phyloP scores from a whole-genome alignment of 1,140 invertebrate species.

The Drosophila pseudoananassae region DNA sequence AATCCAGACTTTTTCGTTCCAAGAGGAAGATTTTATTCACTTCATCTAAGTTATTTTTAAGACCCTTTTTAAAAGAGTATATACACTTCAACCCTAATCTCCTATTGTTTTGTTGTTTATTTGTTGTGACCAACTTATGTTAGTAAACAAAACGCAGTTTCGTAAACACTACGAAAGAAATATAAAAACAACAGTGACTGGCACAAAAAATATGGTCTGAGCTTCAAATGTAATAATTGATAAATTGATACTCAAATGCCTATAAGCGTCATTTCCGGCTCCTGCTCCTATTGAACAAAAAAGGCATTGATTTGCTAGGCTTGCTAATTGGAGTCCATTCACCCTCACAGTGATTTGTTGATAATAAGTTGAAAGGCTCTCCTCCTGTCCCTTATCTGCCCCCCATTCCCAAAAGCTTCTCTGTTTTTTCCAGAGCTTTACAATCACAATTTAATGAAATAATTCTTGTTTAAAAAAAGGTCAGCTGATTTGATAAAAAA shows the following conservation, averaged over 20 bases:
- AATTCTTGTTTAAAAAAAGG: background rate
- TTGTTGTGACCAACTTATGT: conserved; percentile 30
- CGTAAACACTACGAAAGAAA: background rate
- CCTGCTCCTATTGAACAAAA: background rate
- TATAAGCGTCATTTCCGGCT: background rate
- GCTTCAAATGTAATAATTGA: background rate
- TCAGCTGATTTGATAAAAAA: background rate
- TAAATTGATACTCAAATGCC: background rate
- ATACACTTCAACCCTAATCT: background rate
- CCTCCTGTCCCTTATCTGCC: background rate
- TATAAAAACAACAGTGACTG: conserved; percentile 11
- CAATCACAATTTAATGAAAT: background rate
- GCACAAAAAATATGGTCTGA: conserved; percentile 1
- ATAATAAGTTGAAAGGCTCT: background rate
- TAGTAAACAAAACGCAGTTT: conserved; percentile 35
- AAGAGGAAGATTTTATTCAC: too few species aligned
- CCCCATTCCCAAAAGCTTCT: background rate
- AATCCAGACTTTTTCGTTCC: too few species aligned
- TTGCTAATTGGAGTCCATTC: background rate
- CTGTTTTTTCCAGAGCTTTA: background rate
- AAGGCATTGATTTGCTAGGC: background rate
- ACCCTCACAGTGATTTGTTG: background rate
- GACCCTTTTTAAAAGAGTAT: background rate
- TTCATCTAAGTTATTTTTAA: too few species aligned
- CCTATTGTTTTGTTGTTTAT: conserved; percentile 18